These are phyloP conservation scores for Pangasius djambal DNA, from an alignment of 2,797 vertebrate genomes.

Conservation along the genomic window DNA sequence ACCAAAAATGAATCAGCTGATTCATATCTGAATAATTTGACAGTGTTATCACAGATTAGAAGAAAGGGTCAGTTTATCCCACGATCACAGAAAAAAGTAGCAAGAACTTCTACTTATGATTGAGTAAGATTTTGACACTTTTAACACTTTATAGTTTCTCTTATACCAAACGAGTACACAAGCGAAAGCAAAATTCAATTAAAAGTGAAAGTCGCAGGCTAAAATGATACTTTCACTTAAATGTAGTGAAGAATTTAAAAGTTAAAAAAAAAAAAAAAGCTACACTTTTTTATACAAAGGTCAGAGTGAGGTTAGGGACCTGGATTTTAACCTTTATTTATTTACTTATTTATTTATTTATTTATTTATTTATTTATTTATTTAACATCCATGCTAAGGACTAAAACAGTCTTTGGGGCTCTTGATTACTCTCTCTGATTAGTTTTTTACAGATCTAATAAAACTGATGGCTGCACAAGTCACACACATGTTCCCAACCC, in stretches of 20 bases:
- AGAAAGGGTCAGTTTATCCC: not conserved
- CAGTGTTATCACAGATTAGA: not conserved
- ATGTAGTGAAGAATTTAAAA: not conserved
- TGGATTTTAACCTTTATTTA: not conserved
- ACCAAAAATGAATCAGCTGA: not conserved
- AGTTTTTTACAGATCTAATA: not conserved
- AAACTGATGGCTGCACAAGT: not conserved
- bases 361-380: not conserved
- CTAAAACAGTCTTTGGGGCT: not conserved
- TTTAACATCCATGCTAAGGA: not conserved
- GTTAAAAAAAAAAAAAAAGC: not conserved
- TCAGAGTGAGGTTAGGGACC: not conserved
- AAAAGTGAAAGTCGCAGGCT: not conserved
- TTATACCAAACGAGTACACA: not conserved
- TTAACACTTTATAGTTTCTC: not conserved
- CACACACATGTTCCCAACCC: not conserved
- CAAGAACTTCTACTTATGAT: not conserved
- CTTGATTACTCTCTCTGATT: not conserved
- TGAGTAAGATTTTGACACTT: not conserved
- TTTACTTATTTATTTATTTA: too few species aligned
- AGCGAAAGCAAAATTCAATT: not conserved
- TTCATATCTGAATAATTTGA: not conserved
- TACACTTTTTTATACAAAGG: not conserved
- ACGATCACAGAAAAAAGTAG: not conserved
- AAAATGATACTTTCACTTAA: not conserved